phyloP scores from a whole-genome alignment of 2,888 invertebrate species.

The Eulithis testata region DNA sequence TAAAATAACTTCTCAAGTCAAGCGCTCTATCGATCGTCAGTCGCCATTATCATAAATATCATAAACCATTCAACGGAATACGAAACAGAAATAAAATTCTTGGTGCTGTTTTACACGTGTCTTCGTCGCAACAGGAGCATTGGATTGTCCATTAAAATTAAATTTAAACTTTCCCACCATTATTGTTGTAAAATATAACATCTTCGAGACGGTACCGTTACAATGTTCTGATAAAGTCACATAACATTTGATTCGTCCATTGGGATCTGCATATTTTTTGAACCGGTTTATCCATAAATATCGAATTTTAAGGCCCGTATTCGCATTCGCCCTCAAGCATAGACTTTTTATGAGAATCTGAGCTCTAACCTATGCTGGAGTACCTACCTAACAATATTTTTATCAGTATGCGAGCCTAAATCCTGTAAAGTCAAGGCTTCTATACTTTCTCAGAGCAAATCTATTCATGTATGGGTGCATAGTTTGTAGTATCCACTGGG shows the following conservation, averaged over 20 bases:
- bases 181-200: slow-evolving; percentile 33
- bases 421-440: too few relatives aligned
- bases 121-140: slow-evolving; percentile 15
- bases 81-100: slow-evolving; percentile 14
- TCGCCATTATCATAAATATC: slow-evolving; percentile 23
- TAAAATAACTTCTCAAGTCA: slow-evolving; percentile 17
- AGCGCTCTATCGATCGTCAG: slow-evolving; percentile 24
- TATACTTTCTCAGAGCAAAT: too few relatives aligned
- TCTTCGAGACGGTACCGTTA: slow-evolving; percentile 33
- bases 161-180: slow-evolving; percentile 41
- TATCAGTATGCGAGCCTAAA: too few relatives aligned
- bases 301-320: slow-evolving; percentile 20
- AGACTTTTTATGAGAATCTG: too few relatives aligned
- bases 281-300: slow-evolving; percentile 27
- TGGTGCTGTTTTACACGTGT: slow-evolving; percentile 13
- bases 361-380: too few relatives aligned
- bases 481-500: background rate
- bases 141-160: slow-evolving; percentile 30
- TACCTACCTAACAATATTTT: too few relatives aligned
- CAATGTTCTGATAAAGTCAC: slow-evolving; percentile 29
- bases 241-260: slow-evolving; percentile 28
- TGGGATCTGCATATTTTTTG: slow-evolving; percentile 22
- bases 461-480: background rate
- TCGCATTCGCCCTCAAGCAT: too few relatives aligned
- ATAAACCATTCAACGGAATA: slow-evolving; percentile 20